Base-by-base conservation (phyloP, 2,888 invertebrate species). In the Mayetiola destructor region DNA sequence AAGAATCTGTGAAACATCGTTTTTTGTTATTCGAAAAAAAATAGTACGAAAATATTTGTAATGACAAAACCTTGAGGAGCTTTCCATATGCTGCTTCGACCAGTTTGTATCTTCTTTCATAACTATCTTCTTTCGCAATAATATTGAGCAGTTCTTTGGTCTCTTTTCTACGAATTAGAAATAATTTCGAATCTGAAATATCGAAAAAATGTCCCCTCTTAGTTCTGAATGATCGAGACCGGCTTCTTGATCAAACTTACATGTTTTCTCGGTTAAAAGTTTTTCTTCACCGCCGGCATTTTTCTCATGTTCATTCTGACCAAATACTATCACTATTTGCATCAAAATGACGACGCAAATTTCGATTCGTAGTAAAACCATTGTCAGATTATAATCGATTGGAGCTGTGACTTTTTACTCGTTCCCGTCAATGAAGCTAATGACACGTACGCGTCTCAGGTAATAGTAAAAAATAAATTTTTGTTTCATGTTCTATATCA, bases 131-230 rank as follows among this genome's bases (percentile, higher is more conserved):
- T 48, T 40, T 57, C 35, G 9, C 56, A 52, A 39, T 58, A 55
- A 37, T 59, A 56, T 23, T 52, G 36, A 14, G 58, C 18, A 9
- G 35, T 27, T 30, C 36, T 36, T 40, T 61, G 59, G 32, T 32
- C 9, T 61, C 60, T 48, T 58, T 59, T 52, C 61, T 37, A 14
- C 61, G 42, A 21, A 57, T 55, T 21, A 55, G 32, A 30, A 61
- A 58, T 36, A 61, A 20, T 30, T 59, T 58, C 23, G 40, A 32
- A 37, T 58, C 59, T 59, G 27, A 14, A 5, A 14, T 23, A 2
- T 23, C 5, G 12, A 21, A 21, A 2, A 16, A 39, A n/a, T n/a
- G n/a, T 32, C 12, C 6, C 12, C 8, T 32, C 12, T 32, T 9
- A 9, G 12, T 6, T 32, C 12, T 32, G 32, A 32, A 32, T 9